These are phyloP conservation scores for Melanostoma scalare DNA, from an alignment of 2,888 invertebrate genomes.

Conservation along the genomic window DNA sequence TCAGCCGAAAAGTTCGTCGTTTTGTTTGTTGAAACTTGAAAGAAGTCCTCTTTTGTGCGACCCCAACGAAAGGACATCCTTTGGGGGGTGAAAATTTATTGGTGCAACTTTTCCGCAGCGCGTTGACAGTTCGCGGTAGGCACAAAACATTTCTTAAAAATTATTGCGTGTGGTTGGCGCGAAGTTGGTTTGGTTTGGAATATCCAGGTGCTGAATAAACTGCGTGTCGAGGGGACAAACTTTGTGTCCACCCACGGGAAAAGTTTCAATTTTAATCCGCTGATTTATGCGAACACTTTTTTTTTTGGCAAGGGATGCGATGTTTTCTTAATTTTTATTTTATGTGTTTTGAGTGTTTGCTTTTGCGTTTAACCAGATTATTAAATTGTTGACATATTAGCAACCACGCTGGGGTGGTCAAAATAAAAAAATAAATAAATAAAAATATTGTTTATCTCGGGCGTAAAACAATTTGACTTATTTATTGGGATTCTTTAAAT, in stretches of 20 bases:
- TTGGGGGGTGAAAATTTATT: constrained; percentile 6
- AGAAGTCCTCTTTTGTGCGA: constrained; percentile 42
- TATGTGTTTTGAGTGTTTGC: constrained; percentile 32
- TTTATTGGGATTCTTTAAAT: constrained; percentile 28
- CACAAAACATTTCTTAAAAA: constrained; percentile 20
- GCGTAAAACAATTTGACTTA: constrained; percentile 19
- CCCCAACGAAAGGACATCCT: constrained; percentile 15
- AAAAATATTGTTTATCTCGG: constrained; percentile 16
- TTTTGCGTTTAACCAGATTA: constrained; percentile 67
- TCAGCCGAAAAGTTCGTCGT: constrained; percentile 50
- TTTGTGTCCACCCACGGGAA: constrained; percentile 36
- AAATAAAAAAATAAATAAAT: constrained; percentile 25
- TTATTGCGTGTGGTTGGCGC: constrained; percentile 36
- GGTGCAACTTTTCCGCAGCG: constrained; percentile 38
- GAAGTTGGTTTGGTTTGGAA: background rate
- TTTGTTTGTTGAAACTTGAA: background rate
- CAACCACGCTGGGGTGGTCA: constrained; percentile 52
- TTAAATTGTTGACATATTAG: constrained; percentile 48
- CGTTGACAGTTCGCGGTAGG: constrained; percentile 54
- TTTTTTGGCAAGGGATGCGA: constrained; percentile 30
- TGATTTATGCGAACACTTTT: constrained; percentile 52
- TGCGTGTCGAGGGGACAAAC: background rate
- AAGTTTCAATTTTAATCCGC: constrained; percentile 17
- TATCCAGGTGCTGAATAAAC: too few relatives aligned
- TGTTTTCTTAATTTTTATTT: constrained; percentile 10